These are phyloP conservation scores for Saccostrea echinata DNA, from an alignment of 1,140 invertebrate species.

Conservation along the genomic window DNA sequence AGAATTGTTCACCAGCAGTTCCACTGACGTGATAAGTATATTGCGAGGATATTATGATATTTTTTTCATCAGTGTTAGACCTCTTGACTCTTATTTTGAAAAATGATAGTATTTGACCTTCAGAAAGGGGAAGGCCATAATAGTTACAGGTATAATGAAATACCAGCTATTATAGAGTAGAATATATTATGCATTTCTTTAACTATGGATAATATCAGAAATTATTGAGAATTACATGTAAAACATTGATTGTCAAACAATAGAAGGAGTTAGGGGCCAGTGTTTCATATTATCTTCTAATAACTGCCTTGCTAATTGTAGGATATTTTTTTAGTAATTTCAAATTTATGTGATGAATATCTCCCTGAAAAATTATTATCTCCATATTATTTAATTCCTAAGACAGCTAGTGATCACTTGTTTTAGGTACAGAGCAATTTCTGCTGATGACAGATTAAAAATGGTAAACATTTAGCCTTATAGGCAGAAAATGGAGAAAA, in stretches of 20 bases:
- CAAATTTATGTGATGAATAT: background rate
- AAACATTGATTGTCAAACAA: too few relatives aligned
- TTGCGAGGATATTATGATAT: background rate
- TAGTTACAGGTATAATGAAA: too few relatives aligned
- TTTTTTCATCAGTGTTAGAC: constrained; percentile 3
- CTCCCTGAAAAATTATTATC: background rate
- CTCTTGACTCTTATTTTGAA: background rate
- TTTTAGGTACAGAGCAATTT: background rate
- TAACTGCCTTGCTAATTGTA: background rate
- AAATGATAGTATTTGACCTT: background rate
- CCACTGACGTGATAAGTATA: background rate
- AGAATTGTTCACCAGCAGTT: background rate
- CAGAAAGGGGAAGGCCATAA: background rate
- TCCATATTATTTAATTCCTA: background rate
- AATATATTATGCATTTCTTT: too few relatives aligned
- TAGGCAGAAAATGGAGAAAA: background rate
- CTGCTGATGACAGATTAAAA: background rate
- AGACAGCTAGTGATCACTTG: constrained; percentile 5
- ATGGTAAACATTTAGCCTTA: background rate
- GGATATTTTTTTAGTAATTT: background rate
- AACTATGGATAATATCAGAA: too few relatives aligned
- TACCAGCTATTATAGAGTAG: too few relatives aligned
- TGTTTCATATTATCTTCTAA: background rate
- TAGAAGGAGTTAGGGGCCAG: background rate
- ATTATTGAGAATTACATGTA: too few relatives aligned